Base-by-base conservation (phyloP, 64 coral and sea anemone genomes). In the Dendrophyllia cribrosa region DNA sequence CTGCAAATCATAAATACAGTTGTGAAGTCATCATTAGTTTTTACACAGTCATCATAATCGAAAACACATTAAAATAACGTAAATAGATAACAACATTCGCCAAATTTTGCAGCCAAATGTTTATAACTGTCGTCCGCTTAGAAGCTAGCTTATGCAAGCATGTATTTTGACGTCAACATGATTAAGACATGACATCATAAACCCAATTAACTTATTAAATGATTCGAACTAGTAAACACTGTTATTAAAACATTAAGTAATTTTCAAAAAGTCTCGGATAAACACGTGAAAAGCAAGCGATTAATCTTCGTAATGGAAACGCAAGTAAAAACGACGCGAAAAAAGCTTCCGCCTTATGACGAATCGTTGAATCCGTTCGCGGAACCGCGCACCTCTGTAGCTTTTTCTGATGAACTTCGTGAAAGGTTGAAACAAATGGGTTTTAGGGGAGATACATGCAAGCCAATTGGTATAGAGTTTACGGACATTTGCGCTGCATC, bases 401-500 rank as follows among this genome's bases (percentile, higher is more conserved):
- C 88, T 2, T 50, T 78, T 12, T 79, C 88, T 9, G 88, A 79
- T 17, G 61, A 78, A 21, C 53, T 89, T 17, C 65, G 88, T 23
- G 26, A 47, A 19, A 43, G 64, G 17, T 49, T 89, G 23, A 61
- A 89, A 68, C 47, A 65, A 52, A 89, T 89, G 74, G 59, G 72
- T 4, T 23, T 89, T 19, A 55, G 61, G 3, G 88, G 88, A 9
- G 88, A 89, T 5, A 48, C 74, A 7, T 17, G 51, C 9, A 71
- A 68, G 16, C 88, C 88, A n/a, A 44, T 89, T 66, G 56, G 10
- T 1, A 79, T 89, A 19, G 58, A 78, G 7, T 89, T 89, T 89
- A 74, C 66, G 50, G 88, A 89, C 66, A 89, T 89, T 9, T 75
- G 72, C 6, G 74, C 88, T 34, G 73, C 74, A 0, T 52, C 51